Evolutionary conservation across 2,113 vertebrate genomes (phyloP).

Genomic region (Panthera tigris): DNA sequence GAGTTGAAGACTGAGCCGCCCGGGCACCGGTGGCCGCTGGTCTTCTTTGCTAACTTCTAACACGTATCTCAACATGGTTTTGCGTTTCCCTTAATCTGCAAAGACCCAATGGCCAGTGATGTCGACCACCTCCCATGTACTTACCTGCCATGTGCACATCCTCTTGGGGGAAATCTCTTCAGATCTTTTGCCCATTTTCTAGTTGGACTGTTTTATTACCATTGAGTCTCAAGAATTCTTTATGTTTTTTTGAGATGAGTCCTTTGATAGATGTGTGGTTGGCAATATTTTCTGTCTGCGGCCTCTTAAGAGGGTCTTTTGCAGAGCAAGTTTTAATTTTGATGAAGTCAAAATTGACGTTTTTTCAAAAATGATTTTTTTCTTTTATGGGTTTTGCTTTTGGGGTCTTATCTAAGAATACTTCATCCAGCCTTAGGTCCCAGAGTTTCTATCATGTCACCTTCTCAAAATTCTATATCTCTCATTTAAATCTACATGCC

Average conservation of each 20-base stretch:
- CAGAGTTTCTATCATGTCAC: not conserved
- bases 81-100: not conserved
- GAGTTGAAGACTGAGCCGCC: no score
- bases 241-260: not conserved
- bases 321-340: not conserved
- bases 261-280: not conserved
- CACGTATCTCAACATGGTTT: fast-evolving
- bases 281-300: not conserved
- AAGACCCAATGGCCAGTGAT: not conserved
- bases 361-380: not conserved
- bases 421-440: not conserved
- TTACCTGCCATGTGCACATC: not conserved
- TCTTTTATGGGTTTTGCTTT: not conserved
- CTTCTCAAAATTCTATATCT: not conserved
- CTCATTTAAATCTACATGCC: not conserved
- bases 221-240: not conserved
- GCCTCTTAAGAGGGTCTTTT: not conserved
- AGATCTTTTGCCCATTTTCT: not conserved
- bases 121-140: fast-evolving
- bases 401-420: not conserved
- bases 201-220: not conserved
- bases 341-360: not conserved
- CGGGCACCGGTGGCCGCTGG: fast-evolving
- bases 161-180: not conserved
- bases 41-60: not conserved